Conservation (phyloP, 2,113 vertebrate genomes). For the Megalops atlanticus region DNA sequence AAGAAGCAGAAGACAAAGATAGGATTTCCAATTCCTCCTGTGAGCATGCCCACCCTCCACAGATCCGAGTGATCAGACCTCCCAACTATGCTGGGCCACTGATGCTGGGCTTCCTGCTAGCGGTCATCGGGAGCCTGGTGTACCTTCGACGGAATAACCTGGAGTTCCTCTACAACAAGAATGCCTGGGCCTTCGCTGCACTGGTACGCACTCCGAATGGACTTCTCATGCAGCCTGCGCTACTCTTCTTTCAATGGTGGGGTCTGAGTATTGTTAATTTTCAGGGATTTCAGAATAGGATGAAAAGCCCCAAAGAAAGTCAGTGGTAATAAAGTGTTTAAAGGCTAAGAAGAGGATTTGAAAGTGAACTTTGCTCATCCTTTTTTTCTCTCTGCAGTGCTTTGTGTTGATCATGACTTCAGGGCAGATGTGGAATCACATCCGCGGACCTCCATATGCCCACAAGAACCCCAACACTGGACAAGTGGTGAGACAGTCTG, state of each 20-base stretch:
- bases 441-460: constrained; percentile 94
- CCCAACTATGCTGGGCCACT: constrained; percentile 93
- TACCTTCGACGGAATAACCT: constrained; percentile 92
- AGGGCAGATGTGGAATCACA: constrained; percentile 99
- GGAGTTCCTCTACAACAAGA: constrained; percentile 95
- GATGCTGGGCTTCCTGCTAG: constrained; percentile 88
- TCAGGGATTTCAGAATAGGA: no score
- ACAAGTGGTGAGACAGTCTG: constrained; percentile 83
- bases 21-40: background rate
- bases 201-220: no score
- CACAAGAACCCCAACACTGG: constrained; percentile 97
- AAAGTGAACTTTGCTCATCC: no score
- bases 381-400: constrained; percentile 73
- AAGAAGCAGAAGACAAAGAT: background rate
- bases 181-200: constrained; percentile 93
- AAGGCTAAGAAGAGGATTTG: no score
- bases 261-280: background rate
- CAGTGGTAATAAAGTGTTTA: no score
- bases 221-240: background rate
- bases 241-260: constrained; percentile 34
- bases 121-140: constrained; percentile 90
- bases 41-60: no score
- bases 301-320: no score
- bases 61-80: constrained; percentile 94
- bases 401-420: constrained; percentile 98